A percentile compares a stretch with the other conserved stretches of the same genome.
Conservation (phyloP, 2,797 vertebrate genomes). For the Apogon talboti region DNA sequence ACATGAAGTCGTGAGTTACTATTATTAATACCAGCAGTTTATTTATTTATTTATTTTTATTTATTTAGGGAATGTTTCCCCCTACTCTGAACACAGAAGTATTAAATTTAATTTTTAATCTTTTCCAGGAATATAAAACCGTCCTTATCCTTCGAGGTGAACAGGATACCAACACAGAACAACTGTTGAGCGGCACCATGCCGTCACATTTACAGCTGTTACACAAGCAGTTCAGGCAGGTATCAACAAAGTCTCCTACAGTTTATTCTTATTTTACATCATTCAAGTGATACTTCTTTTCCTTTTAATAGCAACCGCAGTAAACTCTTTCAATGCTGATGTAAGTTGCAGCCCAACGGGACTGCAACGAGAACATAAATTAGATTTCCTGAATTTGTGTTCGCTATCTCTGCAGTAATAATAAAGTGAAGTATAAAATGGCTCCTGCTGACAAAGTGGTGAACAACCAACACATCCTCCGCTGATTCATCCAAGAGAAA, state of each 20-base stretch:
- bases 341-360: conserved; percentile 13
- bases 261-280: conserved; percentile 1
- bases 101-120: neutral
- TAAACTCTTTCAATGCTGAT: neutral
- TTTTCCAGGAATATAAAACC: neutral
- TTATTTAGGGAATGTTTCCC: no score
- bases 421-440: neutral
- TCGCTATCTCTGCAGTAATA: neutral
- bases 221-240: neutral
- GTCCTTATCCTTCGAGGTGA: neutral
- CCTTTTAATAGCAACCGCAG: conserved; percentile 3
- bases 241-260: conserved; percentile 4
- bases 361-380: neutral
- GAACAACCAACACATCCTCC: neutral
- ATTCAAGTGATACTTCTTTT: conserved; percentile 1
- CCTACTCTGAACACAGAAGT: no score
- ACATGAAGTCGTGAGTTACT: no score
- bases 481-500: neutral
- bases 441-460: neutral
- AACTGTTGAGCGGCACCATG: conserved; percentile 1
- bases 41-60: no score
- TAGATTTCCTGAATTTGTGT: neutral
- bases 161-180: neutral
- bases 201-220: conserved; percentile 11
- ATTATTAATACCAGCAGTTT: no score